Percentiles rank a stretch among this genome's conserved stretches.
These are phyloP conservation scores for Chamaedrilus cognettii DNA, from an alignment of 2,888 invertebrate genomes.

Conservation along the genomic window DNA sequence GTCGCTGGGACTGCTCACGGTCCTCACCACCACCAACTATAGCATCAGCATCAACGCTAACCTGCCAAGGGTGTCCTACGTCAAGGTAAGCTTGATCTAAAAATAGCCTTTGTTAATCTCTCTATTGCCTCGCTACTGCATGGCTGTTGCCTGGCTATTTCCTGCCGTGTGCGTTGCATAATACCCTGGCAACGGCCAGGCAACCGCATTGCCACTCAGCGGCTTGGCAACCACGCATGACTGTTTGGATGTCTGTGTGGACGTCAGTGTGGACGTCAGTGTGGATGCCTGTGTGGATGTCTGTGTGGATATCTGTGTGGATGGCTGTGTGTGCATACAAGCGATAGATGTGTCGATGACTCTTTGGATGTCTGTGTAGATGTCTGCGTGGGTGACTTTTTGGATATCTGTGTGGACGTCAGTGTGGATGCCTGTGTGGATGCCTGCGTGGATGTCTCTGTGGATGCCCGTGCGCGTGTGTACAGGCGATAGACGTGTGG, in stretches of 20 bases:
- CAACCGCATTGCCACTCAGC: no score
- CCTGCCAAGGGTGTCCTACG: slow-evolving; percentile 86
- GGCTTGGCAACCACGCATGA: no score
- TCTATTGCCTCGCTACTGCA: no score
- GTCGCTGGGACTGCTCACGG: slow-evolving; percentile 73
- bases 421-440: not conserved
- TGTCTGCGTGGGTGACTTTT: not conserved
- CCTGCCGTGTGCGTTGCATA: no score
- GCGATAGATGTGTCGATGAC: not conserved
- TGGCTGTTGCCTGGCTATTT: no score
- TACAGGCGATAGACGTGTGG: slow-evolving; percentile 68
- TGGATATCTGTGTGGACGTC: not conserved
- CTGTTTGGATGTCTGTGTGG: not conserved
- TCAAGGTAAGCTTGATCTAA: slow-evolving; percentile 66
- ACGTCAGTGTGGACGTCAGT: not conserved
- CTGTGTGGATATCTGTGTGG: not conserved
- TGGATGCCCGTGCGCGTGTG: not conserved
- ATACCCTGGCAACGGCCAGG: no score
- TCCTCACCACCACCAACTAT: slow-evolving; percentile 70
- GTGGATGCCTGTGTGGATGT: not conserved
- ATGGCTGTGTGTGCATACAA: not conserved
- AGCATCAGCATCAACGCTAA: slow-evolving; percentile 89
- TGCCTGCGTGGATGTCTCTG: not conserved
- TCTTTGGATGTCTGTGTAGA: not conserved
- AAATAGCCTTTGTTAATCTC: no score